Evolutionary conservation across 2,797 vertebrate genomes (phyloP).

Genomic region (Helicolenus hilgendorfi): DNA sequence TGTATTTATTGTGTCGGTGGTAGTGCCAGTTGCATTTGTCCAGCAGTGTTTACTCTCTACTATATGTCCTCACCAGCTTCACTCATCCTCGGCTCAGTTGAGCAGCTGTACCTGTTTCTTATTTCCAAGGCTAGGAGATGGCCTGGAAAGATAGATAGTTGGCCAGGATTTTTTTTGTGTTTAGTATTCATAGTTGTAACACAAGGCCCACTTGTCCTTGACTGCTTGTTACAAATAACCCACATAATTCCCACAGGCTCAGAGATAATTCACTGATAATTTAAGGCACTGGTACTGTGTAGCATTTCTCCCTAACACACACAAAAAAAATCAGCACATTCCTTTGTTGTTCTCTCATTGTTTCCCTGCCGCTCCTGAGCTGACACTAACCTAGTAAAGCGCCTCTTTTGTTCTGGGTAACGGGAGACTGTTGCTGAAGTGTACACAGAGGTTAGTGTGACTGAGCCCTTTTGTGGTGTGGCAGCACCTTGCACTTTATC

Average conservation of each 20-base stretch:
- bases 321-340: conserved; percentile 78
- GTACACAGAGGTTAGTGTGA: conserved; percentile 87
- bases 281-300: conserved; percentile 87
- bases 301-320: conserved; percentile 73
- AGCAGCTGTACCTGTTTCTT: conserved; percentile 69
- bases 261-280: conserved; percentile 87
- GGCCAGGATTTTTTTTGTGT: conserved; percentile 72
- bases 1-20: conserved; percentile 72
- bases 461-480: conserved; percentile 82
- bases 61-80: conserved; percentile 32
- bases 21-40: conserved; percentile 74
- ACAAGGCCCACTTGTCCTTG: conserved; percentile 87
- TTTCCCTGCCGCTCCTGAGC: conserved; percentile 82
- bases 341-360: conserved; percentile 85
- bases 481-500: conserved; percentile 85
- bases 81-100: conserved; percentile 31
- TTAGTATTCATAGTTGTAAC: conserved; percentile 85
- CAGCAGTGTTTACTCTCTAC: conserved; percentile 39
- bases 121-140: conserved; percentile 83
- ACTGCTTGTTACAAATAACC: conserved; percentile 87
- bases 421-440: conserved; percentile 85
- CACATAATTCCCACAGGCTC: conserved; percentile 87
- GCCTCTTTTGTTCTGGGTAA: conserved; percentile 89
- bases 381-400: conserved; percentile 90
- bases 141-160: conserved; percentile 83